Percentiles rank a stretch among this genome's conserved stretches.
phyloP scores from a whole-genome alignment of 92 coral and sea anemone genomes.

The Zoanthus sansibaricus region DNA sequence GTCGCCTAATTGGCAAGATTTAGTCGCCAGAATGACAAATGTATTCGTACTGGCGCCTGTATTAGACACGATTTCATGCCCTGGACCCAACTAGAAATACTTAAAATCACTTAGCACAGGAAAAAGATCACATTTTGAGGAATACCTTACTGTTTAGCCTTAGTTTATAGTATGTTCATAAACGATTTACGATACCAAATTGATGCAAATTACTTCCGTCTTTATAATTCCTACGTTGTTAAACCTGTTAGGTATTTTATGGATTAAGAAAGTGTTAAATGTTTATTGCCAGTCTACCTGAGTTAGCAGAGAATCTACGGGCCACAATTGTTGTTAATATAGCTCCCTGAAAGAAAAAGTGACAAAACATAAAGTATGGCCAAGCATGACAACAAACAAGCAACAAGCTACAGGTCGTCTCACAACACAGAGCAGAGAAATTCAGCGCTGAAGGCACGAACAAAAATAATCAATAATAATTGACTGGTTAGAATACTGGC shows the following conservation, averaged over 20 bases:
- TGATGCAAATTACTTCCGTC: not conserved
- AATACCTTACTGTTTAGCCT: too few relatives aligned
- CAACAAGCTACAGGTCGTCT: conserved; percentile 14
- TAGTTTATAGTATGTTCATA: too few relatives aligned
- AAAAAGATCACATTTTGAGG: too few relatives aligned
- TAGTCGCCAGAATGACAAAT: too few relatives aligned
- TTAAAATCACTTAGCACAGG: too few relatives aligned
- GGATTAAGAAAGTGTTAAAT: conserved; percentile 17
- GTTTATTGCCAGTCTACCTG: conserved; percentile 88
- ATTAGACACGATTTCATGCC: too few relatives aligned
- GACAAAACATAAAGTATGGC: conserved; percentile 53
- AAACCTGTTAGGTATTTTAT: not conserved
- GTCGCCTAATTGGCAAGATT: too few relatives aligned
- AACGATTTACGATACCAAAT: too few relatives aligned
- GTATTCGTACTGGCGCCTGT: too few relatives aligned
- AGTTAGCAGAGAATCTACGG: conserved; percentile 99
- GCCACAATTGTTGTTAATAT: conserved; percentile 99
- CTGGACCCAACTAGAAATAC: too few relatives aligned
- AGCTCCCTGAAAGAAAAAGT: conserved; percentile 96
- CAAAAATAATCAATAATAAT: too few relatives aligned
- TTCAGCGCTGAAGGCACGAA: not conserved
- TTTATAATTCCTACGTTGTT: conserved; percentile 8
- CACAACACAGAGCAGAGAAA: conserved; percentile 24
- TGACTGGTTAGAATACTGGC: too few relatives aligned
- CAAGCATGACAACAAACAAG: conserved; percentile 8